A percentile compares a stretch with the other conserved stretches of the same genome.
Evolutionary conservation across 1,140 invertebrate species (phyloP).

Genomic region (Bombus haemorrhoidalis): DNA sequence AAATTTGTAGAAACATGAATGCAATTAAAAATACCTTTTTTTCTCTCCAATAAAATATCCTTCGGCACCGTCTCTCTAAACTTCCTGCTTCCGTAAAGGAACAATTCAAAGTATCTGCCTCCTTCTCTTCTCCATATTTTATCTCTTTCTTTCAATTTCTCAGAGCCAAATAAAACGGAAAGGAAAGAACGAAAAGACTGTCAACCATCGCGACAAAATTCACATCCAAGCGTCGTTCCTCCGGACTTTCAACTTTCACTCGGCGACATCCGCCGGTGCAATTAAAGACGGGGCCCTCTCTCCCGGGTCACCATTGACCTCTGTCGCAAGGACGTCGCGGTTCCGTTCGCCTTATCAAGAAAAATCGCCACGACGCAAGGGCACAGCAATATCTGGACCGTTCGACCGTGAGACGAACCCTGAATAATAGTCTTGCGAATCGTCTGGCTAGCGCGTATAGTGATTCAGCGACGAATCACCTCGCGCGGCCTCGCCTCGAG

Average conservation of each 20-base stretch:
- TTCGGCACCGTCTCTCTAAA: neutral
- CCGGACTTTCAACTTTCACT: constrained; percentile 16
- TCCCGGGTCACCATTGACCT: constrained; percentile 12
- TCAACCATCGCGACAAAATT: neutral
- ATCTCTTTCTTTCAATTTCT: neutral
- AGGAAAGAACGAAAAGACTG: neutral
- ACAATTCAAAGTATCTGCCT: neutral
- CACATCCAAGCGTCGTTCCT: neutral
- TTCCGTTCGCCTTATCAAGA: constrained; percentile 40
- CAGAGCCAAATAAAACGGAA: neutral
- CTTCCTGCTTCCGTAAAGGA: neutral
- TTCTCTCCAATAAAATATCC: neutral
- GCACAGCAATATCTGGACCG: constrained; percentile 48
- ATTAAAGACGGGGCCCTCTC: constrained; percentile 16
- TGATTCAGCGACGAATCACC: constrained; percentile 49
- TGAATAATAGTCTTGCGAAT: constrained; percentile 53
- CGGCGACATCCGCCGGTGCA: neutral
- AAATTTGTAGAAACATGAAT: no score
- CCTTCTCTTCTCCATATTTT: neutral
- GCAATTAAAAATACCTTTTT: neutral
- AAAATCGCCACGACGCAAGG: constrained; percentile 37
- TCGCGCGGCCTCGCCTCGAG: constrained; percentile 34
- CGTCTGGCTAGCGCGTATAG: constrained; percentile 34
- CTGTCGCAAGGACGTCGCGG: constrained; percentile 32
- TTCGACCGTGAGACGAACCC: constrained; percentile 52